A percentile compares a stretch with the other conserved stretches of the same genome.
phyloP scores from a whole-genome alignment of 2,797 vertebrate species.

The Megalops cyprinoides region DNA sequence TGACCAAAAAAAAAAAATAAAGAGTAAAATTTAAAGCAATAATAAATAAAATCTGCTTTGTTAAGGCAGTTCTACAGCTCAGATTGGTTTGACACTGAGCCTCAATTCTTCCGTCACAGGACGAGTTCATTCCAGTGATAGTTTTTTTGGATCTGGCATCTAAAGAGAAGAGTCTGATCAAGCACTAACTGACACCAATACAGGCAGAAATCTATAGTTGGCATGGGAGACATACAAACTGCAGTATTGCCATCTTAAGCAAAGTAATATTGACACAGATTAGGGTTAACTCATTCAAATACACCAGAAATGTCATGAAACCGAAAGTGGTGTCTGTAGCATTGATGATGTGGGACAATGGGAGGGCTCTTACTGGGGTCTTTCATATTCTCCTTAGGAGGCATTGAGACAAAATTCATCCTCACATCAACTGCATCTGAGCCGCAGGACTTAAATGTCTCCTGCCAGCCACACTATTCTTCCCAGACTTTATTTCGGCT shows the following conservation, averaged over 20 bases:
- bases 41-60: conserved; percentile 77
- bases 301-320: conserved; percentile 65
- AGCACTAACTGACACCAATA: conserved; percentile 14
- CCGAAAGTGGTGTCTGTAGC: no score
- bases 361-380: neutral
- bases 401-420: neutral
- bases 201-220: neutral
- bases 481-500: neutral
- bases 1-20: conserved; percentile 61
- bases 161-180: neutral
- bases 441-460: neutral
- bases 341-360: neutral
- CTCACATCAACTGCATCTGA: no score
- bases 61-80: conserved; percentile 82
- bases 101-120: neutral
- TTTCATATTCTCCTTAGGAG: neutral
- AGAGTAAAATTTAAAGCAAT: conserved; percentile 56
- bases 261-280: conserved; percentile 18
- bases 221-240: neutral
- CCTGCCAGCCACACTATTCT: neutral
- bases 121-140: conserved; percentile 18
- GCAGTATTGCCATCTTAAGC: neutral
- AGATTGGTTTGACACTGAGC: conserved; percentile 49
- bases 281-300: conserved; percentile 53
- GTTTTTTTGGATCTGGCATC: conserved; percentile 22